phyloP scores from a whole-genome alignment of 2,888 invertebrate genomes.

The Protophormia terraenovae region DNA sequence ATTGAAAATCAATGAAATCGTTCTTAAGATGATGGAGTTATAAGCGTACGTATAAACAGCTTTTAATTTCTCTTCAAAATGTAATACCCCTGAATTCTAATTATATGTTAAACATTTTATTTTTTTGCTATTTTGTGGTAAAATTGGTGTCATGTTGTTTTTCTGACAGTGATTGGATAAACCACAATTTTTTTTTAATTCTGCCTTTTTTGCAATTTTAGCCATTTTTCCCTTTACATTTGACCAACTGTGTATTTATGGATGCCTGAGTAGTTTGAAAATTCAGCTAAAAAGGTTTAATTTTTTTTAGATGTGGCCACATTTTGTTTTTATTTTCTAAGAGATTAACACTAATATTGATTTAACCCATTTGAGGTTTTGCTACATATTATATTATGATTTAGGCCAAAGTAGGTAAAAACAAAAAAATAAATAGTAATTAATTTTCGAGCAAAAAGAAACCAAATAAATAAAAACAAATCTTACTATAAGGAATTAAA shows the following conservation, averaged over 20 bases:
- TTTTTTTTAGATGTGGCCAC: neutral
- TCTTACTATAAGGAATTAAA: no score
- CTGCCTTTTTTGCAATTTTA: neutral
- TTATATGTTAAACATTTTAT: neutral
- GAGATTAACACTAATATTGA: slow-evolving; percentile 20
- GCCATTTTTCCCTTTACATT: neutral
- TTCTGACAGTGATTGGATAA: slow-evolving; percentile 51
- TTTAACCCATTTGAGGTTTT: slow-evolving; percentile 33
- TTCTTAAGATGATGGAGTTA: no score
- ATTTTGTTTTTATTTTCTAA: neutral
- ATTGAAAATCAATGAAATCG: no score
- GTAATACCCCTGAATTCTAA: neutral
- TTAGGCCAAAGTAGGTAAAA: neutral
- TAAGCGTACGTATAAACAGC: no score
- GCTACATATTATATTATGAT: slow-evolving; percentile 13
- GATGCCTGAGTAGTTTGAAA: neutral
- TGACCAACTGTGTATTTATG: neutral
- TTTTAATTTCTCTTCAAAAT: neutral
- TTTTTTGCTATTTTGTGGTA: slow-evolving; percentile 70
- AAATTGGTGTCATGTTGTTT: slow-evolving; percentile 72
- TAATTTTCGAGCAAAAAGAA: neutral
- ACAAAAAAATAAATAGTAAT: neutral
- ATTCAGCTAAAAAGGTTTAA: neutral
- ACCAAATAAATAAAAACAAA: no score
- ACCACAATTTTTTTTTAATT: slow-evolving; percentile 23